These are phyloP conservation scores for Nasonia giraulti DNA, from an alignment of 1,140 invertebrate genomes.

Conservation along the genomic window DNA sequence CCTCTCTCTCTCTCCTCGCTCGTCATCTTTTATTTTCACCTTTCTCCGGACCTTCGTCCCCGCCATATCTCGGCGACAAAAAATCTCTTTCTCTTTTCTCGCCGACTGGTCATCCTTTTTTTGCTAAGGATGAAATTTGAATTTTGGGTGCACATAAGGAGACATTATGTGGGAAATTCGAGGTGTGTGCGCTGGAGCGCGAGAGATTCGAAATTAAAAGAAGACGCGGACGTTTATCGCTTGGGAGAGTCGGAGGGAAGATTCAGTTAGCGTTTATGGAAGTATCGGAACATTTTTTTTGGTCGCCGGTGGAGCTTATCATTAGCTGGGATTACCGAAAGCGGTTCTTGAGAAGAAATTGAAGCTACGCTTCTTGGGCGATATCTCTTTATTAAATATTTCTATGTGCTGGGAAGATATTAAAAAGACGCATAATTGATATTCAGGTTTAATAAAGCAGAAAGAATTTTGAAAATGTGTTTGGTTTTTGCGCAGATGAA, in stretches of 20 bases:
- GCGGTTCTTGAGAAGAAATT: no score
- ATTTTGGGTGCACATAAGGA: background rate
- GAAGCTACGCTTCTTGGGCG: no score
- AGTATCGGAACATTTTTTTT: no score
- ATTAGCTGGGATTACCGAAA: no score
- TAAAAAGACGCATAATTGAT: no score
- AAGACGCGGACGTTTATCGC: background rate
- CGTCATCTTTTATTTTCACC: background rate
- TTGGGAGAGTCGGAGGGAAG: background rate
- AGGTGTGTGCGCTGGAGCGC: background rate
- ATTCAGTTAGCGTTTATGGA: no score
- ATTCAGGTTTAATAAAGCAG: no score
- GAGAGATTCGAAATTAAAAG: background rate
- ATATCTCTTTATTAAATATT: no score
- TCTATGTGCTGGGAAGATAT: no score
- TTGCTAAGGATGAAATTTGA: background rate
- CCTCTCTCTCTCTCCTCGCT: background rate
- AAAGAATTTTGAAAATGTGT: no score
- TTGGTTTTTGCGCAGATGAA: no score
- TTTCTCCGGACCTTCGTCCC: background rate
- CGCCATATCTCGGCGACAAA: background rate
- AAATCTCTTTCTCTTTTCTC: background rate
- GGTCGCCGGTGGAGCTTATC: no score
- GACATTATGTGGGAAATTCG: background rate
- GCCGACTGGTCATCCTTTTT: background rate